These are phyloP conservation scores for Osedax frankpressi DNA, from an alignment of 2,888 invertebrate species.

Conservation along the genomic window DNA sequence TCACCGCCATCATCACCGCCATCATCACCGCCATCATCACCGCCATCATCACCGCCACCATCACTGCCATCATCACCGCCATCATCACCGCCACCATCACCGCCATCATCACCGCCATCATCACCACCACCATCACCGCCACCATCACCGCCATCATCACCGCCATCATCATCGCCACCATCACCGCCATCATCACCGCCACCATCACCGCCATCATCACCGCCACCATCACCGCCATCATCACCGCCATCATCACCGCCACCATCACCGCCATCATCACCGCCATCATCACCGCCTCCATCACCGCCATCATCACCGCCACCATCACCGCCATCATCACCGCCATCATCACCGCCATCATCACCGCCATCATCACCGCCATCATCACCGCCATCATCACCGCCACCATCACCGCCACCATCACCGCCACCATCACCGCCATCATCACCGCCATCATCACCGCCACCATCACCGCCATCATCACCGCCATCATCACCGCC, in stretches of 20 bases:
- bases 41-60: not conserved
- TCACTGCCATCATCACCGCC: not conserved
- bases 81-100: not conserved
- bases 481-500: too few relatives aligned
- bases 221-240: not conserved
- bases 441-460: not conserved
- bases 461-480: too few relatives aligned
- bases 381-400: not conserved
- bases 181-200: not conserved
- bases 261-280: not conserved
- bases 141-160: not conserved
- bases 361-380: not conserved
- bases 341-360: not conserved
- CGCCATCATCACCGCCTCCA: not conserved
- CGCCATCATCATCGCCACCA: not conserved
- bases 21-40: not conserved
- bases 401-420: not conserved
- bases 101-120: not conserved
- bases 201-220: not conserved
- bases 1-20: not conserved
- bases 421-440: not conserved
- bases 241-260: slow-evolving; percentile 2
- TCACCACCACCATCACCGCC: not conserved
- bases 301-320: not conserved
- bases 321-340: not conserved